These are phyloP conservation scores for Cheirogaleus major DNA, from an alignment of 2,797 vertebrate genomes.

Conservation along the genomic window DNA sequence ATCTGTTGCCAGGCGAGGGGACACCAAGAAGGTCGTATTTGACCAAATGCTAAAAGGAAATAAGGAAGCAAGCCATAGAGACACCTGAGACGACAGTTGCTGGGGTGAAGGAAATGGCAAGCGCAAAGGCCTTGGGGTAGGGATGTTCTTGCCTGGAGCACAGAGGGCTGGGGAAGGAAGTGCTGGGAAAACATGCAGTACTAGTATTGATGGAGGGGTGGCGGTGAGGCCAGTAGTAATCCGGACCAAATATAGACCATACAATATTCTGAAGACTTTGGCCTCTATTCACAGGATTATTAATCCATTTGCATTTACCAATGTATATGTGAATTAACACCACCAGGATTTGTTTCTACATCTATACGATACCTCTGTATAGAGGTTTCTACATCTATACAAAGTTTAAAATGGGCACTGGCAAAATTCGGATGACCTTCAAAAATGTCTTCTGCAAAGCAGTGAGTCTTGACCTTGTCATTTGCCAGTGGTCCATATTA, in stretches of 20 bases:
- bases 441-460: not conserved
- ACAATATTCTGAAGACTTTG: not conserved
- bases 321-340: not conserved
- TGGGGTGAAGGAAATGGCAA: not conserved
- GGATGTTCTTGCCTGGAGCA: not conserved
- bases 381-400: not conserved
- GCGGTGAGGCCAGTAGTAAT: not conserved
- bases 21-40: not conserved
- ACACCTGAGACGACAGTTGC: not conserved
- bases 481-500: not conserved
- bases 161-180: fast-evolving
- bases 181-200: not conserved
- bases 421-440: not conserved
- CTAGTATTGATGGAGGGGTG: fast-evolving
- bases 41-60: not conserved
- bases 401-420: not conserved
- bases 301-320: not conserved
- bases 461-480: not conserved
- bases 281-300: not conserved
- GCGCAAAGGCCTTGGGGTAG: not conserved
- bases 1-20: not conserved
- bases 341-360: not conserved
- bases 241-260: not conserved
- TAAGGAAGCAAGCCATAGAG: not conserved
- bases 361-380: not conserved